Base-by-base conservation (phyloP, 1,140 invertebrate genomes). In the Papilio dardanus region DNA sequence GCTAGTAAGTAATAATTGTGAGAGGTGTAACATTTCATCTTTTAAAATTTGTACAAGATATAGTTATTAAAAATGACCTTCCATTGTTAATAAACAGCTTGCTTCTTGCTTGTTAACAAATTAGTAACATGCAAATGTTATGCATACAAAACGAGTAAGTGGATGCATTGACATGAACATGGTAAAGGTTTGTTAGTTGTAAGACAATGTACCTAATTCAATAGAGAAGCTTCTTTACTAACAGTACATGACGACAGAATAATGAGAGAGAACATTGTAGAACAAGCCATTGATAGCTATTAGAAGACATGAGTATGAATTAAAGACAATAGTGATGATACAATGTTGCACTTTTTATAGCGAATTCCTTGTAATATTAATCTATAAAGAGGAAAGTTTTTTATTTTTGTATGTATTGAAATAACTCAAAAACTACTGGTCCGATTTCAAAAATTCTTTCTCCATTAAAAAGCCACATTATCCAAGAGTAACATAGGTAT, bases 161-260 rank as follows among this genome's bases (percentile, higher is more conserved):
- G 3, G 21, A 62, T 28, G 10, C 54, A 24, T 0, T 58, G 54
- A 58, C 54, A 58, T 10, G 54, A 58, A 58, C 54, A 58, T 58
- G 21, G 54, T 58, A 28, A 24, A 58, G 21, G 21, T 58, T 28
- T 58, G 54, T 58, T 58, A 58, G 21, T 12, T 24, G 50, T 58
- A 58, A 24, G 54, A 58, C 50, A 24, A 28, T 16, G 21, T 58
- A n/a, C n/a, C n/a, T n/a, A n/a, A n/a, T n/a, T 58, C 54, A 58
- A 58, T 58, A 58, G 54, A 30, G 16, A 28, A 58, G 54, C 24
- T 21, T 24, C 46, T 58, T 28, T 7, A 30, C 10, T 28, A 58
- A 58, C 8, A 28, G 19, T 14, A 28, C 10, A 30, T 30, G 24
- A 24, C 24, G 24, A 62, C 24, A 62, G 54, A 14, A 28, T 62